Conservation (phyloP, 2,113 vertebrate species). For the Corythornis cristatus region DNA sequence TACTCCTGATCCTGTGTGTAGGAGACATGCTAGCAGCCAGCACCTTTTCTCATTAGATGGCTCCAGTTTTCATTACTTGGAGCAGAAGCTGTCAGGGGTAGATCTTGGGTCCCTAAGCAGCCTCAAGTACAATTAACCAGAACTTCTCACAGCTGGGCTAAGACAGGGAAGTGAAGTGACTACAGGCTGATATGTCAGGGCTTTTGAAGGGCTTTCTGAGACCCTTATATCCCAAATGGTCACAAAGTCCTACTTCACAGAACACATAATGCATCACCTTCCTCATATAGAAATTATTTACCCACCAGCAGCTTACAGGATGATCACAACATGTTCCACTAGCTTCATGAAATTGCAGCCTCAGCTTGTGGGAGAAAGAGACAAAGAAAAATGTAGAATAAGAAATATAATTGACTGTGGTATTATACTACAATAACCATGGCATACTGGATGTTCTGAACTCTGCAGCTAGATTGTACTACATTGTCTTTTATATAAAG, state of each 20-base stretch:
- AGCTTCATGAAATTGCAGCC: neutral
- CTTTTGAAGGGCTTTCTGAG: neutral
- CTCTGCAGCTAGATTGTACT: neutral
- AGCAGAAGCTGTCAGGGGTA: neutral
- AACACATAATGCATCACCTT: neutral
- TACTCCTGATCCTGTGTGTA: neutral
- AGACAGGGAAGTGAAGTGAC: neutral
- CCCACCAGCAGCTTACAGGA: neutral
- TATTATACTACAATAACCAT: neutral
- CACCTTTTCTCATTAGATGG: neutral
- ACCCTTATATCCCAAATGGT: neutral
- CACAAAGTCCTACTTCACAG: neutral
- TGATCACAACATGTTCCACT: conserved; percentile 1
- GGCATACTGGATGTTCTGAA: neutral
- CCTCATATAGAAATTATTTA: neutral
- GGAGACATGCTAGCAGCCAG: neutral
- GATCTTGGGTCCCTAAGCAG: neutral
- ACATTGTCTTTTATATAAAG: neutral
- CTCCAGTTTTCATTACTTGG: neutral
- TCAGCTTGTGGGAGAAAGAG: neutral
- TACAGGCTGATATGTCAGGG: neutral
- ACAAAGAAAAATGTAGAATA: conserved; percentile 1
- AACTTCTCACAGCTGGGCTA: conserved; percentile 6
- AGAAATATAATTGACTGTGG: neutral
- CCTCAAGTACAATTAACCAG: neutral